Conservation (phyloP, 2,797 vertebrate genomes). For the Neosilurus hyrtlii region DNA sequence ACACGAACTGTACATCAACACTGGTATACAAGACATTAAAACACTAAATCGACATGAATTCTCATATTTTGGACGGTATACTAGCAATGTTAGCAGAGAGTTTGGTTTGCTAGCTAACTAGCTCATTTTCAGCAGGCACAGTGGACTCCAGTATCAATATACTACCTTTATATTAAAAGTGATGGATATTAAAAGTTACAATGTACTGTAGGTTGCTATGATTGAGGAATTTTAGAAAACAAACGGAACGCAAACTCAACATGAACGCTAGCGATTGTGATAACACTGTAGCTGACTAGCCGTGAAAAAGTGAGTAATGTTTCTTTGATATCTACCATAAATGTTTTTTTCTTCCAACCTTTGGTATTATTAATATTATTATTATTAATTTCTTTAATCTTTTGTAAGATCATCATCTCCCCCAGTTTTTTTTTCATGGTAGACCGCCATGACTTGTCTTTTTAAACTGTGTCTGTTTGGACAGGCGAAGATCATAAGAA, state of each 20-base stretch:
- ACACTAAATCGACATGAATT: too few relatives aligned
- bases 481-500: conserved; percentile 3
- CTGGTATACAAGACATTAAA: not conserved
- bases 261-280: too few relatives aligned
- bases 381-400: not conserved
- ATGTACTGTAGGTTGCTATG: not conserved
- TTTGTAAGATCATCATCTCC: not conserved
- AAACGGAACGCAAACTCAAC: not conserved
- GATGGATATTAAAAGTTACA: not conserved
- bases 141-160: too few relatives aligned
- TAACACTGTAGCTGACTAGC: not conserved
- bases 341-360: not conserved
- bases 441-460: not conserved
- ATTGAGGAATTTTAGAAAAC: not conserved
- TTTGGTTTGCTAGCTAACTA: not conserved
- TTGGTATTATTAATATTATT: too few relatives aligned
- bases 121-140: not conserved
- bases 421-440: not conserved
- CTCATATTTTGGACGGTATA: not conserved
- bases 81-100: not conserved
- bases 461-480: not conserved
- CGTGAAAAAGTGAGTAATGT: not conserved
- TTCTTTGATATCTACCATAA: not conserved
- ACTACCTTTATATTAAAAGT: not conserved
- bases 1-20: too few relatives aligned